Evolutionary conservation across 2,797 vertebrate species (phyloP).

Genomic region (Acipenser transmontanus): DNA sequence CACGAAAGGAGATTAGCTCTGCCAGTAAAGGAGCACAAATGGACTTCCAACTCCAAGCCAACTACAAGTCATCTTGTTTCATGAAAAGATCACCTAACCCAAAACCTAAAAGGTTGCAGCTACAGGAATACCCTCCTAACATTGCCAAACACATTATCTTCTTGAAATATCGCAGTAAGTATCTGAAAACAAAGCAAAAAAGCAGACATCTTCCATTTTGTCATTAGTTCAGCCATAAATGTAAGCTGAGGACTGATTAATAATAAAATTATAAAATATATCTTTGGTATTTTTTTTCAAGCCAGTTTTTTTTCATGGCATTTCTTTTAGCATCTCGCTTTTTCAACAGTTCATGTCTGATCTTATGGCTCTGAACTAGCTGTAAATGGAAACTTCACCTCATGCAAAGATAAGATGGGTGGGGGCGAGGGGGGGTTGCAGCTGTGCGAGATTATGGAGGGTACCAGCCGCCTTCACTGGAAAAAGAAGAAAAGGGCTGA

Average conservation of each 20-base stretch:
- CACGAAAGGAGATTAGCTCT: no score
- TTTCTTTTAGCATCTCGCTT: conserved; percentile 51
- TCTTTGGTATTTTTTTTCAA: conserved; percentile 37
- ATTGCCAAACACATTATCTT: no score
- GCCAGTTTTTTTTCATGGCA: conserved; percentile 38
- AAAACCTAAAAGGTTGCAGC: no score
- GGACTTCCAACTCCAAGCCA: no score
- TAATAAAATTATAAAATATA: conserved; percentile 32
- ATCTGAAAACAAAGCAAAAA: background rate
- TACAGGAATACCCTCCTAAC: no score
- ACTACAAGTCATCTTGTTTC: no score
- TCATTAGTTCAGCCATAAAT: conserved; percentile 23
- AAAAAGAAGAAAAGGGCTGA: conserved; percentile 67
- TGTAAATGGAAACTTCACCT: conserved; percentile 86
- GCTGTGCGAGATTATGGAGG: conserved; percentile 79
- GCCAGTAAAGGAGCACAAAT: no score
- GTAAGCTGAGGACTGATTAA: conserved; percentile 33
- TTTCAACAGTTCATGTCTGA: conserved; percentile 49
- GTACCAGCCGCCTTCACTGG: conserved; percentile 73
- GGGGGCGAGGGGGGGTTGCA: conserved; percentile 31
- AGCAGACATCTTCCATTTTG: conserved; percentile 9
- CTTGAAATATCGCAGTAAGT: background rate
- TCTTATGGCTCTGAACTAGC: conserved; percentile 53
- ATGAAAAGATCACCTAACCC: no score
- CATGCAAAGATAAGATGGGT: conserved; percentile 78